Base-by-base conservation (phyloP, 2,797 vertebrate genomes). In the Florisuga fusca region DNA sequence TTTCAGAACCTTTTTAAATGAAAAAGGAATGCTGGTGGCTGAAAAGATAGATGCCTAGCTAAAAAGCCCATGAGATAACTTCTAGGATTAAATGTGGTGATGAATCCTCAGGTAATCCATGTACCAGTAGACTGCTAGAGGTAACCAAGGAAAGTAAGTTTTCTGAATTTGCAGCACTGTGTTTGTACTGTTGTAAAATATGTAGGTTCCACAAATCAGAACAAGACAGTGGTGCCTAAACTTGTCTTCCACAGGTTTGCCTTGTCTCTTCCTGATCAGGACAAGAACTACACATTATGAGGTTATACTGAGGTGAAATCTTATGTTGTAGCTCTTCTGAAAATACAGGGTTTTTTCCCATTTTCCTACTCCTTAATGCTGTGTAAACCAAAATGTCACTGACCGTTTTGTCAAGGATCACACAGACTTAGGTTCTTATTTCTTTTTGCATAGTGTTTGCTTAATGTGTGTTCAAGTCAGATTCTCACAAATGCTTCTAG, bases 371-470 rank as follows among this genome's bases (percentile, higher is more conserved):
- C 5, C 69, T 76, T 41, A 84, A 43, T 90, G 34, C 57, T 69
- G 8, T 76, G 61, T 88, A 75, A 95, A 75, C 25, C 41, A 38
- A 57, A 68, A 20, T 26, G 41, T 34, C 87, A 25, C n/a, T 87
- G 93, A 68, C 87, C 87, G 89, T 87, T 87, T 68, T 89, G 54
- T 75, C 62, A 86, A 57, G 34, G 73, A 66, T 89, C 38, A n/a
- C 1, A 2, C 41, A 76, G 69, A 33, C 41, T 91, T 85, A 4
- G 54, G n/a, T 62, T 95, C 17, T 74, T 73, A 26, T 50, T 92
- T 83, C 38, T 84, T 38, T 76, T 71, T 76, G 55, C 68, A 41
- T 74, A 61, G 77, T 29, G 74, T 45, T 38, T 50, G 33, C 10
- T 7, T 33, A 29, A 36, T 68, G 18, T 43, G 9, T 87, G 15